Conservation (phyloP, 2,113 vertebrate genomes). For the Eonycteris spelaea region DNA sequence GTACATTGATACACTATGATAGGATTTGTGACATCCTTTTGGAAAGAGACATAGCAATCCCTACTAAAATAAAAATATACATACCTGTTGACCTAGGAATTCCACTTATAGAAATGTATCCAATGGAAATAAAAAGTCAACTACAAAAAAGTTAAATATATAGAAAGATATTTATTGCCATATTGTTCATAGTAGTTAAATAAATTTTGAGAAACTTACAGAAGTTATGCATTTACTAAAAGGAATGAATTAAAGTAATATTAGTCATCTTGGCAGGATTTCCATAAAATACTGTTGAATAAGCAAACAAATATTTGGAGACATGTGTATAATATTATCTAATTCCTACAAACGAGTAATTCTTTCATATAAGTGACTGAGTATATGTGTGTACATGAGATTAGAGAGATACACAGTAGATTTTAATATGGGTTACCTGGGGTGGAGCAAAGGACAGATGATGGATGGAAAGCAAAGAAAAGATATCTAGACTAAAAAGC, state of each 20-base stretch:
- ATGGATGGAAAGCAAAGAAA: not conserved
- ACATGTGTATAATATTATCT: not conserved
- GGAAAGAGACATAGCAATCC: not conserved
- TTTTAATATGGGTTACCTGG: not conserved
- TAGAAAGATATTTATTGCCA: not conserved
- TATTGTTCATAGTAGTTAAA: not conserved
- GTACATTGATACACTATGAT: not conserved
- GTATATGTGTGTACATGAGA: not conserved
- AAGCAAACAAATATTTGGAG: constrained; percentile 8
- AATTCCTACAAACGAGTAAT: not conserved
- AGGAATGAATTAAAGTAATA: not conserved
- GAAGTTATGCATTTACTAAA: not conserved
- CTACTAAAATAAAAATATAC: not conserved
- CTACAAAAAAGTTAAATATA: not conserved
- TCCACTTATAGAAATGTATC: not conserved
- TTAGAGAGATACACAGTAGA: not conserved
- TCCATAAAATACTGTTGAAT: not conserved
- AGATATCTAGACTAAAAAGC: not conserved
- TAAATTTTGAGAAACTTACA: not conserved
- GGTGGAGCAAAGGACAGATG: not conserved
- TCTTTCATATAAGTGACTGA: not conserved
- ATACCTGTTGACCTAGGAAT: not conserved
- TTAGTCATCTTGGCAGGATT: not conserved
- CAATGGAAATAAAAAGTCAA: not conserved
- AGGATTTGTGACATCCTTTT: not conserved